Evolutionary conservation across 1,140 invertebrate species (phyloP).

Genomic region (Heliconius hermathena): DNA sequence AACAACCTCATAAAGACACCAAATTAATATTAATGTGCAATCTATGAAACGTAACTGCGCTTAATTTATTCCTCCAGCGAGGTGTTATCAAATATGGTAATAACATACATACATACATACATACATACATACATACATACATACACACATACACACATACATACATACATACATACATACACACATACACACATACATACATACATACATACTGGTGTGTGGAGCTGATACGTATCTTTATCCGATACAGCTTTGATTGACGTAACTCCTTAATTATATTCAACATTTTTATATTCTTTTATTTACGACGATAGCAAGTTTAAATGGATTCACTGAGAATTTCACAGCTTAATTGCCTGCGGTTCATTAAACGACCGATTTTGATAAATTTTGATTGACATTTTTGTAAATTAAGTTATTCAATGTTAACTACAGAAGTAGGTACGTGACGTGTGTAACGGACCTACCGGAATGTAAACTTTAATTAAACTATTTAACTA

Average conservation of each 20-base stretch:
- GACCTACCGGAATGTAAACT: no score
- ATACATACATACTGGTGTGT: not conserved
- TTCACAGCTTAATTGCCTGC: not conserved
- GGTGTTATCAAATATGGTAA: not conserved
- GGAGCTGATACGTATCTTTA: not conserved
- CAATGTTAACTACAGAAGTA: not conserved
- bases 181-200: no score
- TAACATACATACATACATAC: no score
- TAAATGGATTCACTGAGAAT: not conserved
- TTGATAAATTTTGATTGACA: not conserved
- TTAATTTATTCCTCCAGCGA: not conserved
- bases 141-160: no score
- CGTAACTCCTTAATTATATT: conserved; percentile 3
- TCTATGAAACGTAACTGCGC: not conserved
- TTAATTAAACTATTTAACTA: no score
- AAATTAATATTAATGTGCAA: not conserved
- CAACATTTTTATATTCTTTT: not conserved
- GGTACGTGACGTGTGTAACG: not conserved
- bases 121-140: no score
- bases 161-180: no score
- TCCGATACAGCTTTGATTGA: not conserved
- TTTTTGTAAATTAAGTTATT: not conserved
- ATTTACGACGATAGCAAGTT: not conserved
- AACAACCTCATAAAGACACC: not conserved
- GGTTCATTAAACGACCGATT: not conserved